Percentiles rank a stretch among this genome's conserved stretches.
These are phyloP conservation scores for Euura lappo DNA, from an alignment of 1,140 invertebrate genomes.

Conservation along the genomic window DNA sequence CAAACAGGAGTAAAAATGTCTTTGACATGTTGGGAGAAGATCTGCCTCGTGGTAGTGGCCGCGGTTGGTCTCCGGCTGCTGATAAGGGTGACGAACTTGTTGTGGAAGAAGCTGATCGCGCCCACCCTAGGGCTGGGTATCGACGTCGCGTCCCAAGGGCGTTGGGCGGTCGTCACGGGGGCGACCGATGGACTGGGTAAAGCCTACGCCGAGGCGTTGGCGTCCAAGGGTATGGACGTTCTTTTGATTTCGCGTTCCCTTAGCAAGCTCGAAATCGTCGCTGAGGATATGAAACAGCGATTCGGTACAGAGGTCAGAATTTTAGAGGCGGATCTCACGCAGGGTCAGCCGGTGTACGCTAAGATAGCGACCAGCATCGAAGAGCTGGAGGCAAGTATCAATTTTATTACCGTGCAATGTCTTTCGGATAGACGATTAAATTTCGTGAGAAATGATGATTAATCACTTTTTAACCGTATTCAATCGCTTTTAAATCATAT, in stretches of 20 bases:
- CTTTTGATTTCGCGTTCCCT: slow-evolving; percentile 87
- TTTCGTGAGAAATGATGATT: too few species aligned
- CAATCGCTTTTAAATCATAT: too few species aligned
- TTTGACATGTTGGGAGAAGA: slow-evolving; percentile 52
- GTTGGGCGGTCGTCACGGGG: slow-evolving; percentile 81
- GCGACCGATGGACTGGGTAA: slow-evolving; percentile 94
- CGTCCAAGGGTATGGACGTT: slow-evolving; percentile 82
- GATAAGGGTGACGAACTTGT: slow-evolving; percentile 36
- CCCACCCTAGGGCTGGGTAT: slow-evolving; percentile 47
- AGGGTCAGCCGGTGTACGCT: slow-evolving; percentile 74
- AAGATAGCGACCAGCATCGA: slow-evolving; percentile 76
- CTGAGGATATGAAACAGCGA: slow-evolving; percentile 79
- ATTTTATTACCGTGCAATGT: background rate
- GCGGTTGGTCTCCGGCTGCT: slow-evolving; percentile 45
- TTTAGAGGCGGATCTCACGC: slow-evolving; percentile 86
- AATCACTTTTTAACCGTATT: too few species aligned
- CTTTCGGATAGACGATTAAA: too few species aligned
- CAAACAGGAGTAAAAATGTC: slow-evolving; percentile 41
- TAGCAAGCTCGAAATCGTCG: slow-evolving; percentile 81
- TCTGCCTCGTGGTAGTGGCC: slow-evolving; percentile 46
- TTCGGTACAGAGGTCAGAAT: slow-evolving; percentile 82
- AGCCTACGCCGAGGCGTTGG: slow-evolving; percentile 83
- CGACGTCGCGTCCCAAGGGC: slow-evolving; percentile 47
- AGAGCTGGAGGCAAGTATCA: slow-evolving; percentile 70
- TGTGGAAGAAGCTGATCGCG: slow-evolving; percentile 53